Base-by-base conservation (phyloP, 2,113 vertebrate species). In the Ariopsis seemanni region DNA sequence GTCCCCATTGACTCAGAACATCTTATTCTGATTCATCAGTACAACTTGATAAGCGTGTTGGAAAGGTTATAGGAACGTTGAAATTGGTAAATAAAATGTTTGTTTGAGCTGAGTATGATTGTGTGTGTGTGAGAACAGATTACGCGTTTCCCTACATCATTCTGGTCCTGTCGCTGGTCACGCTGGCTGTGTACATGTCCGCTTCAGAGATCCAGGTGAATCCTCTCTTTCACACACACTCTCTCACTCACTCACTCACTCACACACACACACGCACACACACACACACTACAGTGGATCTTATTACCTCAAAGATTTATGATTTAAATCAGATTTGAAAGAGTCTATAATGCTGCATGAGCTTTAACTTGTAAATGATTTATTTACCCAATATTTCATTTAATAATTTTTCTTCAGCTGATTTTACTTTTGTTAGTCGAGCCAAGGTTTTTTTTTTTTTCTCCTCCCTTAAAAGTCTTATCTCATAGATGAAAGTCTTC, bases 131-230 rank as follows among this genome's bases (percentile, higher is more conserved):
- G 52, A 69, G 91, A 94, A 91, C 91, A 99, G 98, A 99, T 91
- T 99, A 99, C 15, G 98, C 98, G 0, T 99, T 99, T 83, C 98
- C 98, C 0, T 99, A 97, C 91, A 99, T 99, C 90, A 96, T 99
- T 77, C 93, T 99, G 92, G 98, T 99, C 30, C 92, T 99, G 87
- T 99, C 98, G 8, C 91, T 99, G 92, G 95, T 99, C 42, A 99
- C 98, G 0, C 92, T 99, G 92, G 98, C 98, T 84, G 97, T 99
- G 1, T 99, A 99, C 94, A 96, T 99, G 97, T 99, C 98, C 12
- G 97, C 97, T 91, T 99, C 98, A 75, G 97, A 99, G 94, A 98
- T 99, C 87, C 97, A 99, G 97, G 98, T 99, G 95, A 91, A 92
- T 89, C 18, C 87, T 83, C 10, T 0, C 30, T 60, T 11, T 17